Percentiles rank a stretch among this genome's conserved stretches.
phyloP scores from a whole-genome alignment of 2,888 invertebrate species.

The Macrophya annulata region DNA sequence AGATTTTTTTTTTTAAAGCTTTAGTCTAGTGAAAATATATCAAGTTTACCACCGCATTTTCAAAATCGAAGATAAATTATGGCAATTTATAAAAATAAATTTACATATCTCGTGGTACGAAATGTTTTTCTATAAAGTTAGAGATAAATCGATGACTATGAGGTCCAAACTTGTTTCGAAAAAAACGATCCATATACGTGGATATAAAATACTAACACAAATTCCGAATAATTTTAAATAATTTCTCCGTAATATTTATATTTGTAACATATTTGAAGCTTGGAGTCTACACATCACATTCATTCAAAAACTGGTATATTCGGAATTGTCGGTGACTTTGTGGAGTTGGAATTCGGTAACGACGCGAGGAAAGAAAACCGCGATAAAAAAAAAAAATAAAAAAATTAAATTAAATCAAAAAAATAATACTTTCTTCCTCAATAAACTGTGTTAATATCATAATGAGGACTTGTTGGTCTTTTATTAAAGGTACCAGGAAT shows the following conservation, averaged over 20 bases:
- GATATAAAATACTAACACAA: background rate
- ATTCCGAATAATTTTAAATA: background rate
- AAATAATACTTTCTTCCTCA: background rate
- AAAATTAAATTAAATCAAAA: background rate
- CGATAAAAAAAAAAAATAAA: background rate
- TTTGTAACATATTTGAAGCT: background rate
- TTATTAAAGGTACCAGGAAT: background rate
- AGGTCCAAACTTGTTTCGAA: too few species aligned
- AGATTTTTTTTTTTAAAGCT: too few species aligned
- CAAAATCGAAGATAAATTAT: too few species aligned
- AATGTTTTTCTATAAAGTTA: too few species aligned
- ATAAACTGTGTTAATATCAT: background rate
- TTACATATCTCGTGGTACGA: too few species aligned
- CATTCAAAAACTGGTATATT: background rate
- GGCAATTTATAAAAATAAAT: too few species aligned
- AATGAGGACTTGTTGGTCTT: background rate
- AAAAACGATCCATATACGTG: background rate
- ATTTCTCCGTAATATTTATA: background rate
- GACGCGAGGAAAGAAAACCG: background rate
- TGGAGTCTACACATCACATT: background rate
- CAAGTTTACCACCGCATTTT: too few species aligned
- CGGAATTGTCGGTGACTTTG: background rate
- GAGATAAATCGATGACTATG: too few species aligned
- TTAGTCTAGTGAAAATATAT: too few species aligned
- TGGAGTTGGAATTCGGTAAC: constrained; percentile 10